Evolutionary conservation across 2,888 invertebrate species (phyloP).

Genomic region (Cephus nigrinus): DNA sequence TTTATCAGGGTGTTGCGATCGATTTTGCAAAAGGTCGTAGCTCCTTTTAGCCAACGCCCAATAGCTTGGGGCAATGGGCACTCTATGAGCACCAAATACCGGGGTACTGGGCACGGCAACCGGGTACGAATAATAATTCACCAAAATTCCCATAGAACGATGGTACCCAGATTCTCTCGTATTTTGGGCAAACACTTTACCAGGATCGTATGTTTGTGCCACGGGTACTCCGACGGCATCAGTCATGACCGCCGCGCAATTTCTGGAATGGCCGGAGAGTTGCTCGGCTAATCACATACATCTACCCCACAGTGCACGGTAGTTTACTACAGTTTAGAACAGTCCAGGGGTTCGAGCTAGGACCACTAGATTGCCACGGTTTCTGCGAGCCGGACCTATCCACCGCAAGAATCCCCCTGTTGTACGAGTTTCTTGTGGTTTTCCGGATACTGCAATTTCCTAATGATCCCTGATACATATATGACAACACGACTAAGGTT

Average conservation of each 20-base stretch:
- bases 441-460: conserved; percentile 12
- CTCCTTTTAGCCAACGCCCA: background rate
- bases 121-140: background rate
- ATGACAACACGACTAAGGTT: background rate
- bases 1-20: background rate
- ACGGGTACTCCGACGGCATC: conserved; percentile 27
- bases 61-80: background rate
- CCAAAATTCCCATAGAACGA: background rate
- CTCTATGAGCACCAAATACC: background rate
- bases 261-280: conserved; percentile 25
- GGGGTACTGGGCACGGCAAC: background rate
- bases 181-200: background rate
- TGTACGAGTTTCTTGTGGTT: conserved; percentile 24
- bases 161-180: background rate
- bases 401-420: conserved; percentile 19
- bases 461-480: background rate
- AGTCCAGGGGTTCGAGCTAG: conserved; percentile 4
- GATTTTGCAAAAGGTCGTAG: background rate
- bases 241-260: conserved; percentile 37
- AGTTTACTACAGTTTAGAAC: conserved; percentile 26
- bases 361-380: conserved; percentile 18
- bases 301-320: conserved; percentile 18
- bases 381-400: conserved; percentile 5
- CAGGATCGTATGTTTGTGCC: background rate
- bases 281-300: conserved; percentile 24